Conservation (phyloP, 2,113 vertebrate genomes). For the Microcebus murinus region DNA sequence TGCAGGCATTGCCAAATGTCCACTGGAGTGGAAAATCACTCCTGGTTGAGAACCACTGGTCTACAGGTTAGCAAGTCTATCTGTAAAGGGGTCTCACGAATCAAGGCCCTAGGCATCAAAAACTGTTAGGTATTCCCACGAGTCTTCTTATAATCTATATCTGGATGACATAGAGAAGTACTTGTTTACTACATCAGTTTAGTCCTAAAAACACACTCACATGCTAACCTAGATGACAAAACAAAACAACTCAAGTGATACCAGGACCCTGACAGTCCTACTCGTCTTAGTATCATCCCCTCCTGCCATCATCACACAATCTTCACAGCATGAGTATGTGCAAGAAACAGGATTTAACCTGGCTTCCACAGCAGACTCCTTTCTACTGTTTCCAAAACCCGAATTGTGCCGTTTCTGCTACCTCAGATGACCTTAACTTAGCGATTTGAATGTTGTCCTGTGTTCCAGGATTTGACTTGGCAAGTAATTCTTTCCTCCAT, state of each 20-base stretch:
- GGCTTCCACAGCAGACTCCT: neutral
- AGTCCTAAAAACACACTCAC: neutral
- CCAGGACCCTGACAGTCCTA: rapidly evolving
- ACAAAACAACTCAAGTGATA: neutral
- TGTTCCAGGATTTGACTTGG: conserved; percentile 45
- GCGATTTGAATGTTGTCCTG: neutral
- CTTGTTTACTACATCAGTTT: neutral
- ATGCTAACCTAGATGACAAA: neutral
- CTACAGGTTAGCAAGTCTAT: neutral
- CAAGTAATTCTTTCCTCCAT: conserved; percentile 28
- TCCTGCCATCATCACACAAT: neutral
- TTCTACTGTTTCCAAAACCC: neutral
- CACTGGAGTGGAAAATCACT: neutral
- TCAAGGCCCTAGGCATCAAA: neutral
- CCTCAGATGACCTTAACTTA: neutral
- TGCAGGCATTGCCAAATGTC: neutral
- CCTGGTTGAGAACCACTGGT: neutral
- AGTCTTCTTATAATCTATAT: neutral
- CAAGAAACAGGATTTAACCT: neutral
- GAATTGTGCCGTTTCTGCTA: neutral
- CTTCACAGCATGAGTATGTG: too few species aligned
- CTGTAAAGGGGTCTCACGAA: neutral
- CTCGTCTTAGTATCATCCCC: neutral
- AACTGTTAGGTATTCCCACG: neutral
- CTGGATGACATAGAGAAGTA: neutral